These are phyloP conservation scores for Pampus argenteus DNA, from an alignment of 2,797 vertebrate species.

Conservation along the genomic window DNA sequence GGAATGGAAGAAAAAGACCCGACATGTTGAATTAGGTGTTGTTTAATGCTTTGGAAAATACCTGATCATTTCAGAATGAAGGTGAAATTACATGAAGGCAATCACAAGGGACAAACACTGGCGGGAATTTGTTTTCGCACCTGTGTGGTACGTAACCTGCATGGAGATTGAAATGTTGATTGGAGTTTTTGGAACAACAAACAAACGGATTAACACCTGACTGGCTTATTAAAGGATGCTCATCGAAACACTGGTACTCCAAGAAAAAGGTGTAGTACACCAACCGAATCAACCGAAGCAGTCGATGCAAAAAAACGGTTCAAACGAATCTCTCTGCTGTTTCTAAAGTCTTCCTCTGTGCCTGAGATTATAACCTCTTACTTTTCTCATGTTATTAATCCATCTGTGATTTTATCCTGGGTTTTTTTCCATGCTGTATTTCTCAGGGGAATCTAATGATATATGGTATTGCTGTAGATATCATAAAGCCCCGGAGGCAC, in stretches of 20 bases:
- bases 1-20: background rate
- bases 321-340: slow-evolving; percentile 8
- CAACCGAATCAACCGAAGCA: background rate
- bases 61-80: slow-evolving; percentile 59
- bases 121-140: slow-evolving; percentile 58
- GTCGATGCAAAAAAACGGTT: background rate
- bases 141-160: slow-evolving; percentile 44
- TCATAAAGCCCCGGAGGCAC: no score
- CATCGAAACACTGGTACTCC: background rate
- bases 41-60: slow-evolving; percentile 52
- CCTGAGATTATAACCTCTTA: background rate
- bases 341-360: background rate
- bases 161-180: slow-evolving; percentile 62
- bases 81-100: slow-evolving; percentile 51
- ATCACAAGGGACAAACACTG: slow-evolving; percentile 34
- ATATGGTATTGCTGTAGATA: no score
- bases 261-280: background rate
- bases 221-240: slow-evolving; percentile 31
- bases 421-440: no score
- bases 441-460: no score
- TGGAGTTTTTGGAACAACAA: slow-evolving; percentile 55
- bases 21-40: slow-evolving; percentile 17
- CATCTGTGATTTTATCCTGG: no score
- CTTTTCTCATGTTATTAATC: no score
- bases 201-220: slow-evolving; percentile 38